A percentile compares a stretch with the other conserved stretches of the same genome.
Evolutionary conservation across 30 jellyfish, hydroid and myxozoan genomes (phyloP).

Genomic region (Aurelia coerulea): DNA sequence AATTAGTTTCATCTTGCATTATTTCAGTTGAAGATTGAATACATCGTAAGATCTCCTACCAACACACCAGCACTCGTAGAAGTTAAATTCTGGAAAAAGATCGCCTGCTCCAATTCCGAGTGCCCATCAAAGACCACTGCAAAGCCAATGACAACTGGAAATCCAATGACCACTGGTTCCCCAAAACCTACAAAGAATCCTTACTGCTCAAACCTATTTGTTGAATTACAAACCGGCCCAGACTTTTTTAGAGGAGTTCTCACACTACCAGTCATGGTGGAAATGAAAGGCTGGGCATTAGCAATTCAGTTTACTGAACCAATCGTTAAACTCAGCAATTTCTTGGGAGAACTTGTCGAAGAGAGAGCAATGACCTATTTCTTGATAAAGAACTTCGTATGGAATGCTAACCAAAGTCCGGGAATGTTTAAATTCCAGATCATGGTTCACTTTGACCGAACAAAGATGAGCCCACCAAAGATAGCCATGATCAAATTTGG

Average conservation of each 20-base stretch:
- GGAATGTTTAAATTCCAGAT: not conserved
- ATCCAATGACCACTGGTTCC: slow-evolving; percentile 1
- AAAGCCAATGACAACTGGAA: not conserved
- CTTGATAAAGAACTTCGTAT: not conserved
- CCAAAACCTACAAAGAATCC: slow-evolving; percentile 6
- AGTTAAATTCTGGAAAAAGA: slow-evolving; percentile 7
- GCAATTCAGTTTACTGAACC: slow-evolving; percentile 21
- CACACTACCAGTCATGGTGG: slow-evolving; percentile 15
- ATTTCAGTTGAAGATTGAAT: too few relatives aligned
- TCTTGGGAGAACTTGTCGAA: slow-evolving; percentile 17
- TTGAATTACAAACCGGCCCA: slow-evolving; percentile 1
- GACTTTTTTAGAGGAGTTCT: slow-evolving; percentile 14
- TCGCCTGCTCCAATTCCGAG: slow-evolving; percentile 3
- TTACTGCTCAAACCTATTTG: not conserved
- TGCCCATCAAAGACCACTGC: slow-evolving; percentile 7
- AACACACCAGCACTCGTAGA: not conserved
- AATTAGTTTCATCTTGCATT: not conserved
- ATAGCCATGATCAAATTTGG: slow-evolving; percentile 25
- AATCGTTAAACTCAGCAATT: slow-evolving; percentile 3
- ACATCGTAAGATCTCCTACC: not conserved
- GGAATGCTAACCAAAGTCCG: slow-evolving; percentile 3
- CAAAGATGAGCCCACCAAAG: slow-evolving; percentile 1
- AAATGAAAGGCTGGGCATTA: slow-evolving; percentile 28
- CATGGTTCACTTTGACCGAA: slow-evolving; percentile 35
- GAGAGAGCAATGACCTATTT: slow-evolving; percentile 1